phyloP scores from a whole-genome alignment of 1,140 invertebrate genomes.

The Drosophila mojavensis region DNA sequence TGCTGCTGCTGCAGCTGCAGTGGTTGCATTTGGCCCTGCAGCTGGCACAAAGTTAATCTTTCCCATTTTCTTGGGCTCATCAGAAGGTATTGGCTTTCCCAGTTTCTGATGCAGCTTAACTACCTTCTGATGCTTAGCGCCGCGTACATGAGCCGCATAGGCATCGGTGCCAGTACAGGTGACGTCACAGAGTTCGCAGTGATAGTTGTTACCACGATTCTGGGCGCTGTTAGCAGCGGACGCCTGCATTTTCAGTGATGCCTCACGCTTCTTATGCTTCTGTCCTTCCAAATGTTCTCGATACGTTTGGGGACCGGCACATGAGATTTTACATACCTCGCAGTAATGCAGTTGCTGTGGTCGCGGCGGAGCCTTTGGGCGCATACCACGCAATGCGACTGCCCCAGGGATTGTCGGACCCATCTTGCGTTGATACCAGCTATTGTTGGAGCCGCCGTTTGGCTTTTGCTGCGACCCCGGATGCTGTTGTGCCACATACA shows the following conservation, averaged over 20 bases:
- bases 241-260: slow-evolving; percentile 91
- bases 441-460: slow-evolving; percentile 59
- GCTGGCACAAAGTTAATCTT: slow-evolving; percentile 96
- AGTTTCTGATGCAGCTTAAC: slow-evolving; percentile 98
- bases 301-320: slow-evolving; percentile 97
- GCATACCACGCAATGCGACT: slow-evolving; percentile 54
- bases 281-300: slow-evolving; percentile 98
- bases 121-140: slow-evolving; percentile 98
- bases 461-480: slow-evolving; percentile 60
- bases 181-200: slow-evolving; percentile 97
- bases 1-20: slow-evolving; percentile 32
- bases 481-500: slow-evolving; percentile 95
- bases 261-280: slow-evolving; percentile 99
- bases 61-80: slow-evolving; percentile 94
- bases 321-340: slow-evolving; percentile 99
- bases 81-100: slow-evolving; percentile 98
- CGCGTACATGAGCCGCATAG: slow-evolving; percentile 98
- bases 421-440: slow-evolving; percentile 84
- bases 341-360: slow-evolving; percentile 97
- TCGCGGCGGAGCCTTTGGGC: slow-evolving; percentile 91
- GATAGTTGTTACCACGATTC: slow-evolving; percentile 88
- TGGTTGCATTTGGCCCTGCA: slow-evolving; percentile 84
- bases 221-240: slow-evolving; percentile 84
- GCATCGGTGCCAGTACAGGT: slow-evolving; percentile 99
- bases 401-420: slow-evolving; percentile 78